Percentiles rank a stretch among this genome's conserved stretches.
phyloP scores from a whole-genome alignment of 2,797 vertebrate species.

The Mus spretus region DNA sequence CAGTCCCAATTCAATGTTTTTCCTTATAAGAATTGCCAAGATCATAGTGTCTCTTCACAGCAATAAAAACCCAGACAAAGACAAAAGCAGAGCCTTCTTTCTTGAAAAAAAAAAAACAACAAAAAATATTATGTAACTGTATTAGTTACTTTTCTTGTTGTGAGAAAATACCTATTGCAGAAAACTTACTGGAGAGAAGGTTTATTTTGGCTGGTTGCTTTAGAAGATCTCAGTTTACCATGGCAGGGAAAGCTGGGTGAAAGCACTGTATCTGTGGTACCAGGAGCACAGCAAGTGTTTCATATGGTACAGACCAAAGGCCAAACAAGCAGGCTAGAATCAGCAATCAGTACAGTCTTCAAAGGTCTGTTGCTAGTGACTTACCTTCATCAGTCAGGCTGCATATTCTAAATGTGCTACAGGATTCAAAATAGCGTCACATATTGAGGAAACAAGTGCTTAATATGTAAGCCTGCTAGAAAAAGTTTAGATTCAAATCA shows the following conservation, averaged over 20 bases:
- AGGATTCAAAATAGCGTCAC: background rate
- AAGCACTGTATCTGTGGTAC: background rate
- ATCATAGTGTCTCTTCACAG: background rate
- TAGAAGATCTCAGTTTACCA: background rate
- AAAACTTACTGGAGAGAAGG: background rate
- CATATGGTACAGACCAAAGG: background rate
- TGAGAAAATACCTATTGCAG: background rate
- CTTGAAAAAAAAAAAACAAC: background rate
- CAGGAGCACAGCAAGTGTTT: background rate
- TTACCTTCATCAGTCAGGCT: background rate
- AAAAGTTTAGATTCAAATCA: background rate
- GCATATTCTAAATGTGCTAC: background rate
- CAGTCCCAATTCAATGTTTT: background rate
- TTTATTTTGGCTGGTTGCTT: background rate
- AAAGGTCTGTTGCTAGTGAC: background rate
- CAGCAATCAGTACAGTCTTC: background rate
- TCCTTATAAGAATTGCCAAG: background rate
- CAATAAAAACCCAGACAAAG: background rate
- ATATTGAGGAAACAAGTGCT: background rate
- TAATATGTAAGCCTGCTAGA: too few relatives aligned
- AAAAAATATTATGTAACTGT: background rate
- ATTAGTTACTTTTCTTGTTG: background rate
- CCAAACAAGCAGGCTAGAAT: background rate
- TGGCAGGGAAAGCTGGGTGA: too few relatives aligned
- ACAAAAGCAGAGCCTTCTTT: background rate